Conservation (phyloP, 2,113 vertebrate genomes). For the Sigmodon hispidus region DNA sequence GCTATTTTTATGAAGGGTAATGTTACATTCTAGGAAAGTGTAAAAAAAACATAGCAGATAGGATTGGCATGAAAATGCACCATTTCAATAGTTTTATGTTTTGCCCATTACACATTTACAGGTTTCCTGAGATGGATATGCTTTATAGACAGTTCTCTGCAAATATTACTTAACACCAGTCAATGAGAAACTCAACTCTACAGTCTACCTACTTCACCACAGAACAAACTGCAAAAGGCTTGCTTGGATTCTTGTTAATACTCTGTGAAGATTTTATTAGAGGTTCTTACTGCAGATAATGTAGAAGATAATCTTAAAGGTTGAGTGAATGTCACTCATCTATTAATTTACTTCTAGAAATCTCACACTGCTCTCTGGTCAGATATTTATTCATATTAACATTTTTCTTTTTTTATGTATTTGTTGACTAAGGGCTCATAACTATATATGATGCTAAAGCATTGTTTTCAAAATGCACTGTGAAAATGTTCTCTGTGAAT, state of each 20-base stretch:
- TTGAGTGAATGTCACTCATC: slow-evolving; percentile 27
- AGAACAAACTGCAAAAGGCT: slow-evolving; percentile 65
- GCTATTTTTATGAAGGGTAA: slow-evolving; percentile 85
- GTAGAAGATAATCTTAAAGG: slow-evolving; percentile 34
- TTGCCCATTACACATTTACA: slow-evolving; percentile 82
- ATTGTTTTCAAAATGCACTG: not conserved
- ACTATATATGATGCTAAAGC: not conserved
- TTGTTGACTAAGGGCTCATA: not conserved
- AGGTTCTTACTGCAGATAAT: not conserved
- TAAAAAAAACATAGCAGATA: slow-evolving; percentile 84
- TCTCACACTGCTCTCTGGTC: not conserved
- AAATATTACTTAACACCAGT: slow-evolving; percentile 84
- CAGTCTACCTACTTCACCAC: slow-evolving; percentile 75
- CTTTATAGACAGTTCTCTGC: slow-evolving; percentile 82
- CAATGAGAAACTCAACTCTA: slow-evolving; percentile 83
- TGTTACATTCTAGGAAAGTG: slow-evolving; percentile 84
- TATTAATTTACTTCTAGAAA: slow-evolving; percentile 5
- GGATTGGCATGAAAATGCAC: slow-evolving; percentile 82
- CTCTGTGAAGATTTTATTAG: not conserved
- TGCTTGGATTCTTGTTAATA: slow-evolving; percentile 62
- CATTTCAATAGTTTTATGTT: slow-evolving; percentile 84
- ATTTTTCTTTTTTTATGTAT: not conserved
- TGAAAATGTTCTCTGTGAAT: not conserved
- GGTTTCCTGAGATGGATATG: slow-evolving; percentile 74
- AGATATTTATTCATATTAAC: not conserved